Evolutionary conservation across 2,113 vertebrate genomes (phyloP).

Genomic region (Herpailurus yagouaroundi): DNA sequence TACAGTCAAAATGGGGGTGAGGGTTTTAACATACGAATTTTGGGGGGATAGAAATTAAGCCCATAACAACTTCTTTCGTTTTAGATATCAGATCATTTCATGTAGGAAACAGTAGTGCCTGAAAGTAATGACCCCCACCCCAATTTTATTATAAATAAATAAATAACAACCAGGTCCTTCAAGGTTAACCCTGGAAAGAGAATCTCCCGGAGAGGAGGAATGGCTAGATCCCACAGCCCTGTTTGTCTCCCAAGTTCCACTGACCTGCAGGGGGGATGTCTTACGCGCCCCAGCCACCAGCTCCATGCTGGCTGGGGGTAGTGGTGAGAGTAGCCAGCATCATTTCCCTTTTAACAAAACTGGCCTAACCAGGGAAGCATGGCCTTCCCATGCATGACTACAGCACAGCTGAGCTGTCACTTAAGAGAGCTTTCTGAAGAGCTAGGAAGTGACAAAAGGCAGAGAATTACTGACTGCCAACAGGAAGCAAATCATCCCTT

Average conservation of each 20-base stretch:
- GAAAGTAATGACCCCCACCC: not conserved
- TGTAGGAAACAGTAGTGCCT: not conserved
- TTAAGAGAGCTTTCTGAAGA: constrained; percentile 10
- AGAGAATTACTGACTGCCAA: not conserved
- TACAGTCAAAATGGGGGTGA: not conserved
- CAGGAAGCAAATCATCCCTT: not conserved
- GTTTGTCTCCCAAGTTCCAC: not conserved
- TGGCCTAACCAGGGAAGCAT: not conserved
- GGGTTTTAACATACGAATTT: not conserved
- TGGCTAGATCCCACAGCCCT: no score
- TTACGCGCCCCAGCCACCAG: not conserved
- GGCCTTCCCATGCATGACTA: not conserved
- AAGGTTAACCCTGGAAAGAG: not conserved
- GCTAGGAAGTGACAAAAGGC: not conserved
- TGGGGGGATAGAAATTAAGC: not conserved
- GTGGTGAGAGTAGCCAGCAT: not conserved
- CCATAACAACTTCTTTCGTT: not conserved
- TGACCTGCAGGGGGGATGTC: not conserved
- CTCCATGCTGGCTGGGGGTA: not conserved
- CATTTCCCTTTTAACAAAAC: not conserved
- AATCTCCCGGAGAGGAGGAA: not conserved
- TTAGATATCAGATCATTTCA: not conserved
- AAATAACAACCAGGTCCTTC: not conserved
- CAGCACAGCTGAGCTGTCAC: not conserved
- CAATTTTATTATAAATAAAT: not conserved